Conservation (phyloP, 2,797 vertebrate genomes). For the Crypturellus tataupa region DNA sequence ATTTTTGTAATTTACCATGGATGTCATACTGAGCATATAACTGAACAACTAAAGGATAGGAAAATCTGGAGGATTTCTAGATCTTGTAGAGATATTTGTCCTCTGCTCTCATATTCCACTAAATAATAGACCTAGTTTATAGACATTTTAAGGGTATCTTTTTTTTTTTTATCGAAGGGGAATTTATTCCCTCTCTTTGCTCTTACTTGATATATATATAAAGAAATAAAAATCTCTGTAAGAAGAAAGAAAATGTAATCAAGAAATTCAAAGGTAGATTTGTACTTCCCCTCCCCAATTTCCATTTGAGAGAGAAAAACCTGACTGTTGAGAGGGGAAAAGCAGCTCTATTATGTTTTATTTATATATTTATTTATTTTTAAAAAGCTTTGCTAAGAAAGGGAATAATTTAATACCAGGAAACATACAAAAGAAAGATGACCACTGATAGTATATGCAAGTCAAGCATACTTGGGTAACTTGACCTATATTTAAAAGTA, state of each 20-base stretch:
- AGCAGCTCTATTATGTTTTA: conserved; percentile 69
- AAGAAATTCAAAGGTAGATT: conserved; percentile 63
- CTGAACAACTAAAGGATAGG: background rate
- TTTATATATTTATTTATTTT: conserved; percentile 78
- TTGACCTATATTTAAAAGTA: conserved; percentile 49
- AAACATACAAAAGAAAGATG: conserved; percentile 67
- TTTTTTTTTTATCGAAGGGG: background rate
- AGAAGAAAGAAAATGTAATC: background rate
- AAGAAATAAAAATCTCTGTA: background rate
- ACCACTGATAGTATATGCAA: conserved; percentile 63
- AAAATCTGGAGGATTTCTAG: background rate
- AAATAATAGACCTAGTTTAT: background rate
- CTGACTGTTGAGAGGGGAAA: conserved; percentile 68
- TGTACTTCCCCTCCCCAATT: conserved; percentile 45
- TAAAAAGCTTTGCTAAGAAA: conserved; percentile 70
- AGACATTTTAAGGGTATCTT: background rate
- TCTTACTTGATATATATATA: background rate
- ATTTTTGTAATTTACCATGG: background rate
- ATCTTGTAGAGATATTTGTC: background rate
- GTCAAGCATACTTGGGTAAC: conserved; percentile 47
- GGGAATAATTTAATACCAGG: conserved; percentile 67
- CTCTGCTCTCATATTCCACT: background rate
- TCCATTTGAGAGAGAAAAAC: conserved; percentile 59
- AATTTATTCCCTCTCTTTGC: conserved; percentile 17
- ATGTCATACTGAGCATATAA: background rate